Percentiles rank a stretch among this genome's conserved stretches.
Evolutionary conservation across 2,888 invertebrate species (phyloP).

Genomic region (Metallyticus violacea): DNA sequence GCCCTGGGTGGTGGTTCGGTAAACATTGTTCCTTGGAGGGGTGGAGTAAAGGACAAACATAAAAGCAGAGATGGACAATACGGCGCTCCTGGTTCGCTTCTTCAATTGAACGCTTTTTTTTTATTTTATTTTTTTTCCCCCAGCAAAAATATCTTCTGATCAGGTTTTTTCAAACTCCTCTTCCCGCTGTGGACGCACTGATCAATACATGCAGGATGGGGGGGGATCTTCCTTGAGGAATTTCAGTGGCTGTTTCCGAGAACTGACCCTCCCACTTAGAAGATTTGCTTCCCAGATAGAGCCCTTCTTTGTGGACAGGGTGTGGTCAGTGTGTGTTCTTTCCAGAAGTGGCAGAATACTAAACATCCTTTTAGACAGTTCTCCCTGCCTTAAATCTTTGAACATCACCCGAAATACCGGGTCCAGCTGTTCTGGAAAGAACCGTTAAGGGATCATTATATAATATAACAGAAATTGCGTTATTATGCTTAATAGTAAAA

Average conservation of each 20-base stretch:
- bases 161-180: not conserved
- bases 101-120: slow-evolving; percentile 7
- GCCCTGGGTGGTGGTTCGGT: not conserved
- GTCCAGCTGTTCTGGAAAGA: no score
- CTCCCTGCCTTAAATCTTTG: no score
- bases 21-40: slow-evolving; percentile 17
- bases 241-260: not conserved
- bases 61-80: slow-evolving; percentile 4
- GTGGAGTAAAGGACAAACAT: not conserved
- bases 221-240: not conserved
- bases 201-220: not conserved
- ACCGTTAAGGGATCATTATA: no score
- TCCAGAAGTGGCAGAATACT: no score
- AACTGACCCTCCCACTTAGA: not conserved
- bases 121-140: no score
- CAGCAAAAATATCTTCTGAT: slow-evolving; percentile 4
- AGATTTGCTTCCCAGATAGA: no score
- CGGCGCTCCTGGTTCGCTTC: not conserved
- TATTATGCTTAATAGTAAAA: no score
- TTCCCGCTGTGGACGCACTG: not conserved
- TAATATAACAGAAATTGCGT: no score
- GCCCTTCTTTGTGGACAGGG: no score
- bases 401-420: no score
- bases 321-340: not conserved
- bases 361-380: no score